These are phyloP conservation scores for Saccostrea echinata DNA, from an alignment of 1,140 invertebrate species.

Conservation along the genomic window DNA sequence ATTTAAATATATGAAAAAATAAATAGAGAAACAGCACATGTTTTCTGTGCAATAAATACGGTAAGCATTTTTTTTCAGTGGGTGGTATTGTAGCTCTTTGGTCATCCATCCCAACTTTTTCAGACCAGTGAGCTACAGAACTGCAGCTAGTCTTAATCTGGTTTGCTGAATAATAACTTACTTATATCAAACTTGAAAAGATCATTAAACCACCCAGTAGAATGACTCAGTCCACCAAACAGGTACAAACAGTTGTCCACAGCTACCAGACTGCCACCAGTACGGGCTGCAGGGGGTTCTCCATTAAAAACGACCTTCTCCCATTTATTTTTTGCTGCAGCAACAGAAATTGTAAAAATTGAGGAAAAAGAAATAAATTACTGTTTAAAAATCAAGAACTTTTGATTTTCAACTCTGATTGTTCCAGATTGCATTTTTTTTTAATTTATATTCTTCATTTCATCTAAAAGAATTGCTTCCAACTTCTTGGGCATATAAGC, in stretches of 20 bases:
- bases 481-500: too few species aligned
- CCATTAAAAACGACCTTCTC: slow-evolving; percentile 65
- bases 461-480: too few species aligned
- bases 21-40: too few species aligned
- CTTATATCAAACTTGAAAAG: slow-evolving; percentile 75
- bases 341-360: slow-evolving; percentile 21
- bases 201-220: slow-evolving; percentile 76
- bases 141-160: too few species aligned
- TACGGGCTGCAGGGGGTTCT: slow-evolving; percentile 68
- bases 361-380: not conserved
- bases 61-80: too few species aligned
- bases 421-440: too few species aligned
- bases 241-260: slow-evolving; percentile 75
- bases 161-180: slow-evolving; percentile 36
- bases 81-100: too few species aligned
- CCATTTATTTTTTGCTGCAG: slow-evolving; percentile 69
- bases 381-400: not conserved
- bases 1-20: too few species aligned
- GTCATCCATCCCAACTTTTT: too few species aligned
- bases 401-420: not conserved
- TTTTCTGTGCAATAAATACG: too few species aligned
- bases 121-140: too few species aligned
- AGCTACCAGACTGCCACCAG: slow-evolving; percentile 70
- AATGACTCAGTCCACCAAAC: slow-evolving; percentile 78
- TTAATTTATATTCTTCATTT: too few species aligned